phyloP scores from a whole-genome alignment of 2,113 vertebrate genomes.

The Brienomyrus longianalis region DNA sequence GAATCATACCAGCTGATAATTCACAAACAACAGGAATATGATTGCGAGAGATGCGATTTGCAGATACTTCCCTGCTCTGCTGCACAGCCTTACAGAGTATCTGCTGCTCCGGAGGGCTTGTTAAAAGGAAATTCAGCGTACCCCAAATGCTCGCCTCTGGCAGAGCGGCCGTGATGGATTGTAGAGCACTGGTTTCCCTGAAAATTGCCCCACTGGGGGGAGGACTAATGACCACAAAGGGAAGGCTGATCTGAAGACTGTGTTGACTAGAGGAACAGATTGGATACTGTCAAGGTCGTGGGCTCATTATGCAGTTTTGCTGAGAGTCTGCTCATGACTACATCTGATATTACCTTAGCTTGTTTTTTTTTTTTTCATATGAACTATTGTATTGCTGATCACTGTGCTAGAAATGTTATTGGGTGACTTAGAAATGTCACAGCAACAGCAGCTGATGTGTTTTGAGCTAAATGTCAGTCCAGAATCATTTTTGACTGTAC shows the following conservation, averaged over 20 bases:
- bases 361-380: neutral
- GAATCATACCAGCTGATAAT: slow-evolving; percentile 8
- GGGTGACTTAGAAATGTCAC: neutral
- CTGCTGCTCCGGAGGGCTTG: slow-evolving; percentile 9
- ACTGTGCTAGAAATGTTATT: neutral
- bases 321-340: neutral
- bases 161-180: slow-evolving; percentile 21
- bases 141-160: neutral
- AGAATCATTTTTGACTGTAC: neutral
- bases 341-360: neutral
- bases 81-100: neutral
- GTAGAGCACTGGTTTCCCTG: slow-evolving; percentile 17
- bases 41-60: neutral
- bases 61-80: neutral
- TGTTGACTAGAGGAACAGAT: slow-evolving; percentile 13
- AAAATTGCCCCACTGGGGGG: slow-evolving; percentile 26
- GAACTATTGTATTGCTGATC: neutral
- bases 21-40: neutral
- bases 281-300: slow-evolving; percentile 18
- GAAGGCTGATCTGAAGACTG: slow-evolving; percentile 2
- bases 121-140: slow-evolving; percentile 5
- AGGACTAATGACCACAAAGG: slow-evolving; percentile 20
- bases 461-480: neutral
- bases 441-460: neutral
- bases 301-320: slow-evolving; percentile 8